Conservation (phyloP, 1,140 invertebrate genomes). For the Ooceraea biroi region DNA sequence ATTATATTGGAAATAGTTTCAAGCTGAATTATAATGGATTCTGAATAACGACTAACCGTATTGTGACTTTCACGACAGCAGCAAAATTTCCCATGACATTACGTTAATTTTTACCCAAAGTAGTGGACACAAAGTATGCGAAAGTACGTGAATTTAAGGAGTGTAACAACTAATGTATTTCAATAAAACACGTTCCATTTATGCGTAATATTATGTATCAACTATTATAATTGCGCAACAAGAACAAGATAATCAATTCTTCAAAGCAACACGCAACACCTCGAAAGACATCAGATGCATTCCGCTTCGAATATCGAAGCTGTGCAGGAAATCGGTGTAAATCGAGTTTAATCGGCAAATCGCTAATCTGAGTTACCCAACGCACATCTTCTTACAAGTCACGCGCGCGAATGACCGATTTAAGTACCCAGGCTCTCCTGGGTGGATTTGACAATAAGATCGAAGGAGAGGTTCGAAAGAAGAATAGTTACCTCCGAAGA, state of each 20-base stretch:
- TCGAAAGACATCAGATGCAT: too few species aligned
- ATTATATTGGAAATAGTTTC: conserved; percentile 77
- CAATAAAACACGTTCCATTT: too few species aligned
- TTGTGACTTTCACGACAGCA: conserved; percentile 36
- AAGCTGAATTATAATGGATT: conserved; percentile 46
- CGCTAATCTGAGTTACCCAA: conserved; percentile 50
- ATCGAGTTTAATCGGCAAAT: conserved; percentile 49
- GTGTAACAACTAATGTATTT: too few species aligned
- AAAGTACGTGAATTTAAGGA: too few species aligned
- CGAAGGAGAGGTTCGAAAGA: conserved; percentile 75
- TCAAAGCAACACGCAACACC: too few species aligned
- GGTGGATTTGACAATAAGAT: conserved; percentile 77
- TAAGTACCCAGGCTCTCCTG: conserved; percentile 67
- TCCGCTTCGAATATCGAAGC: too few species aligned
- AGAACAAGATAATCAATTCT: too few species aligned
- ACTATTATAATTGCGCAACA: too few species aligned
- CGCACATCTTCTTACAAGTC: conserved; percentile 69
- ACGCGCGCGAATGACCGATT: conserved; percentile 71
- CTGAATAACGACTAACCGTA: conserved; percentile 31
- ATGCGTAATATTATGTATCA: too few species aligned
- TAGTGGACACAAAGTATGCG: background rate
- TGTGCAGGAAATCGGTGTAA: too few species aligned
- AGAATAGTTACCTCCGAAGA: conserved; percentile 75
- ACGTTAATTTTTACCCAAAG: conserved; percentile 11
- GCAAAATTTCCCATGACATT: conserved; percentile 19